Evolutionary conservation across 2,113 vertebrate species (phyloP), one percentile per base, ranked within the genome.

Genomic region (Tetrao urogallus): DNA sequence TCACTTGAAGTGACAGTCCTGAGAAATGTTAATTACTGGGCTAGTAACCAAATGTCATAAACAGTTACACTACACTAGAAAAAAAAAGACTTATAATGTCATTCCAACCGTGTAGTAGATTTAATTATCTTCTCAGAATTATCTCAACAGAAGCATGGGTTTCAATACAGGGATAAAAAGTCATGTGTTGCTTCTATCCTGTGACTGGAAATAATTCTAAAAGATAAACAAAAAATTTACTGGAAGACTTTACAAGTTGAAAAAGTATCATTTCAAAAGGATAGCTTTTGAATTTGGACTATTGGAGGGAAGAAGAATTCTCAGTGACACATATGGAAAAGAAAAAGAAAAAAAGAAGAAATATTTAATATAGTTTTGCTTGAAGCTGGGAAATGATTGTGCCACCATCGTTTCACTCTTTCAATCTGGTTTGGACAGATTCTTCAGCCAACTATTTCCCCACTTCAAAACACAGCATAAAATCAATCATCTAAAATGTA

Each of bases 11-110:
- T 83, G 77, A 89, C 43, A 79, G 48, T 48, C 67, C 40, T 89
- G 54, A 85, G 71, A 92, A 94, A 80, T 38, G 83, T 60, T 96
- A 76, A 95, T 91, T 95, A 79, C 42, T 22, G 38, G 67, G 64
- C 50, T 21, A 82, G 30, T 45, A 95, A 85, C 58, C n/a, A 79
- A 69, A 74, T 82, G 89, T 85, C 85, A 92, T 48, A 75, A 92
- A 82, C 34, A 89, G 25, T 52, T 92, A 82, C 27, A 75, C 19
- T 13, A 89, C 27, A 81, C 64, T 54, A 83, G 25, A 7, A 13
- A 8, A 11, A 38, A 34, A 58, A 63, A 58, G 0, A n/a, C 11
- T 5, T 48, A 67, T 43, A 74, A 78, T 72, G 77, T 50, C 60
- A 92, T 4, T 6, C 34, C 73, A 82, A 86, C 83, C 6, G 38